These are phyloP conservation scores for Loriculus beryllinus DNA, from an alignment of 2,797 vertebrate species.

Conservation along the genomic window DNA sequence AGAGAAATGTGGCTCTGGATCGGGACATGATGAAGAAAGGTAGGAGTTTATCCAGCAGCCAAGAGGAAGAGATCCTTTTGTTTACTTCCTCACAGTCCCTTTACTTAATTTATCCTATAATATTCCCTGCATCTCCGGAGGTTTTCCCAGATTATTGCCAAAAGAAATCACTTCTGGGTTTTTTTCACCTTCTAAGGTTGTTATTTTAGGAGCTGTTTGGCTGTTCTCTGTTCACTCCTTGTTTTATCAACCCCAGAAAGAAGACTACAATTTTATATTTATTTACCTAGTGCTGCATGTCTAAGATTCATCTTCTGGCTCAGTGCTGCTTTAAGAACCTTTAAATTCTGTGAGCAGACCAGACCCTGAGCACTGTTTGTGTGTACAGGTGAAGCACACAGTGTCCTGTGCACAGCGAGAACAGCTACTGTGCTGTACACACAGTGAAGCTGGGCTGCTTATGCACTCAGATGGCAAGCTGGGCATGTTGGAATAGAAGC, in stretches of 20 bases:
- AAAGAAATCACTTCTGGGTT: not conserved
- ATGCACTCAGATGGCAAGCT: not conserved
- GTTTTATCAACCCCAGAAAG: not conserved
- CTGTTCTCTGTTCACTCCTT: not conserved
- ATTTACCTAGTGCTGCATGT: not conserved
- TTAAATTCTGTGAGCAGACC: not conserved
- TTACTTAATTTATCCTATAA: not conserved
- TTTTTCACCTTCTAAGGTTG: not conserved
- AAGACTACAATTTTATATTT: not conserved
- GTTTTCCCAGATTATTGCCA: not conserved
- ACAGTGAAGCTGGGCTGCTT: not conserved
- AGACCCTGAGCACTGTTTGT: not conserved
- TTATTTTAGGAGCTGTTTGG: not conserved
- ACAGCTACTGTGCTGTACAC: not conserved
- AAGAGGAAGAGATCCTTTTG: not conserved
- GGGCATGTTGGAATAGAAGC: not conserved
- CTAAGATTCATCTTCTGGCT: not conserved
- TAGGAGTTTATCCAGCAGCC: slow-evolving; percentile 17
- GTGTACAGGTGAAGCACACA: not conserved
- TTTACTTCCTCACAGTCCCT: not conserved
- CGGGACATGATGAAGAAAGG: slow-evolving; percentile 92
- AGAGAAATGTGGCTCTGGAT: slow-evolving; percentile 87
- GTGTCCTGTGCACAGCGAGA: not conserved
- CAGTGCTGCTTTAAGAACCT: not conserved
- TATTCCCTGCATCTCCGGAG: not conserved